Percentiles rank a stretch among this genome's conserved stretches.
Conservation (phyloP, 2,113 vertebrate genomes). For the Sander vitreus region DNA sequence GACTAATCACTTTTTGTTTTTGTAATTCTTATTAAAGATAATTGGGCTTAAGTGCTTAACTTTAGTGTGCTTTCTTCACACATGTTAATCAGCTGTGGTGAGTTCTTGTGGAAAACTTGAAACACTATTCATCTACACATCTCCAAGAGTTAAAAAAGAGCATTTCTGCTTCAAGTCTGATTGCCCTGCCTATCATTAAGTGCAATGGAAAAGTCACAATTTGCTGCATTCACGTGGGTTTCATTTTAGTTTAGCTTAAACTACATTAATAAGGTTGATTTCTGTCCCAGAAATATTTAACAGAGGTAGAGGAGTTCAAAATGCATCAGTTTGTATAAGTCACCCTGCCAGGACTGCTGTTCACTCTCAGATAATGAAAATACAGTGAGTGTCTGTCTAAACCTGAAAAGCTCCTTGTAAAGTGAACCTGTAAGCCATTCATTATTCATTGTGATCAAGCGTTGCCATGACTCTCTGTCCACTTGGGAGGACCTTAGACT, state of each 20-base stretch:
- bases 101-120: background rate
- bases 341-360: conserved; percentile 31
- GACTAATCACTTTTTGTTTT: background rate
- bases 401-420: conserved; percentile 82
- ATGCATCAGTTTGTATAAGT: conserved; percentile 40
- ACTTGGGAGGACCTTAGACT: conserved; percentile 73
- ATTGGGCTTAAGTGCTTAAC: background rate
- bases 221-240: background rate
- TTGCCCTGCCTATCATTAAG: background rate
- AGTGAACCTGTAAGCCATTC: conserved; percentile 77
- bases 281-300: conserved; percentile 34
- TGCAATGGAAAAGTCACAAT: background rate
- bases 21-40: background rate
- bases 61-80: background rate
- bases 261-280: conserved; percentile 5
- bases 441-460: conserved; percentile 82
- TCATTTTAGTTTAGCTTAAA: background rate
- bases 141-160: background rate
- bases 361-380: conserved; percentile 63
- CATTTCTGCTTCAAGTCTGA: background rate
- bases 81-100: background rate
- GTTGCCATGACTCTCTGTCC: conserved; percentile 74
- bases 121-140: background rate
- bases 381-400: conserved; percentile 64
- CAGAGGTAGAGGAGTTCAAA: conserved; percentile 10